phyloP scores from a whole-genome alignment of 2,797 vertebrate species.

The Epinephelus awoara region DNA sequence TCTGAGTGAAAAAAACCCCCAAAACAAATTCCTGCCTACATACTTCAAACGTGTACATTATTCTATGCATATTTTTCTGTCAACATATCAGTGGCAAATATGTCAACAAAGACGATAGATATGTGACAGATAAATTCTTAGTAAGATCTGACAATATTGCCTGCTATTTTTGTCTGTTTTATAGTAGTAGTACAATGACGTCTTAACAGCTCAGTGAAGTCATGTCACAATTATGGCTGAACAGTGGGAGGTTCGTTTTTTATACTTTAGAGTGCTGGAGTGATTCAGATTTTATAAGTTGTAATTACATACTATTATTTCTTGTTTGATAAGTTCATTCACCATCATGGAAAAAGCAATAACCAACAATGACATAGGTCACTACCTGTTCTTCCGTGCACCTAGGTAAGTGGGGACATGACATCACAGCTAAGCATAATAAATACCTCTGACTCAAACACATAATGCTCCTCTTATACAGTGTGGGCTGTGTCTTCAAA shows the following conservation, averaged over 20 bases:
- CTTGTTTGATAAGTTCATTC: constrained; percentile 11
- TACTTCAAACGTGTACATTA: not conserved
- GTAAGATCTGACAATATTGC: not conserved
- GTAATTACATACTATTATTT: constrained; percentile 14
- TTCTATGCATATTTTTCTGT: not conserved
- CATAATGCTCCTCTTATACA: constrained; percentile 16
- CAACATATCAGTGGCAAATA: not conserved
- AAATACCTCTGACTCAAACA: constrained; percentile 20
- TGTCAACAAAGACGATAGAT: no score
- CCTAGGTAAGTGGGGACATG: not conserved
- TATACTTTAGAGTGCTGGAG: no score
- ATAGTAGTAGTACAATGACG: not conserved
- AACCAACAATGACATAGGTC: not conserved
- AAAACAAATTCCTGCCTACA: not conserved
- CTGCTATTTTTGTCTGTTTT: not conserved
- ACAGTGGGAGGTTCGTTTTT: not conserved
- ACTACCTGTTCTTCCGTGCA: constrained; percentile 7
- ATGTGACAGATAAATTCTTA: not conserved
- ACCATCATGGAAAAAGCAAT: not conserved
- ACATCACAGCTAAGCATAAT: constrained; percentile 28
- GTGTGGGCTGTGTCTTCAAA: not conserved
- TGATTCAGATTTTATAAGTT: not conserved
- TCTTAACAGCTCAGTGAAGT: not conserved
- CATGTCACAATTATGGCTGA: not conserved
- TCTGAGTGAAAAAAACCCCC: not conserved